A percentile compares a stretch with the other conserved stretches of the same genome.
Conservation (phyloP, 2,888 invertebrate genomes). For the Serripes groenlandicus region DNA sequence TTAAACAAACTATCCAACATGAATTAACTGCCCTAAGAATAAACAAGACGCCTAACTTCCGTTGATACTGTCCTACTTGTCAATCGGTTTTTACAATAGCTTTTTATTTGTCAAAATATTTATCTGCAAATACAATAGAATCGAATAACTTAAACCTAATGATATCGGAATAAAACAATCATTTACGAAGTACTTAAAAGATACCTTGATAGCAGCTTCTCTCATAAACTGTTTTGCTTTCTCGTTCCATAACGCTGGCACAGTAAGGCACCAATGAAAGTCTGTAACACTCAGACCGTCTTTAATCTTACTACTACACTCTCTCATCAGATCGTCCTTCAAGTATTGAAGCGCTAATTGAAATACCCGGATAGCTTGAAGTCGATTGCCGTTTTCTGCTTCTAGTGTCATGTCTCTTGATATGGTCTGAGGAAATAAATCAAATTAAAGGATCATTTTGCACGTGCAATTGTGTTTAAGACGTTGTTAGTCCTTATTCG, state of each 20-base stretch:
- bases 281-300: background rate
- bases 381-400: background rate
- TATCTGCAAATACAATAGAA: background rate
- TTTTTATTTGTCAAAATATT: too few species aligned
- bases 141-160: background rate
- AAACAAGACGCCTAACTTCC: too few species aligned
- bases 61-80: too few species aligned
- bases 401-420: background rate
- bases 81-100: too few species aligned
- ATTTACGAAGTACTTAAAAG: too few species aligned
- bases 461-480: too few species aligned
- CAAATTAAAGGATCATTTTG: too few species aligned
- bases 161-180: too few species aligned
- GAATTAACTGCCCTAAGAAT: too few species aligned
- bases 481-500: too few species aligned
- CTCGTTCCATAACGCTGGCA: background rate
- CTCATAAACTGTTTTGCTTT: background rate
- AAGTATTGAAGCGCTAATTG: background rate
- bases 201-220: background rate
- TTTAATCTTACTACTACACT: background rate
- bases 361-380: background rate
- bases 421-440: too few species aligned
- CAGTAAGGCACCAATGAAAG: background rate
- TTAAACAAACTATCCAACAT: too few species aligned
- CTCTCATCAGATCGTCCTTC: background rate